Evolutionary conservation across 1,140 invertebrate species (phyloP).

Genomic region (Papilio aristodemus): DNA sequence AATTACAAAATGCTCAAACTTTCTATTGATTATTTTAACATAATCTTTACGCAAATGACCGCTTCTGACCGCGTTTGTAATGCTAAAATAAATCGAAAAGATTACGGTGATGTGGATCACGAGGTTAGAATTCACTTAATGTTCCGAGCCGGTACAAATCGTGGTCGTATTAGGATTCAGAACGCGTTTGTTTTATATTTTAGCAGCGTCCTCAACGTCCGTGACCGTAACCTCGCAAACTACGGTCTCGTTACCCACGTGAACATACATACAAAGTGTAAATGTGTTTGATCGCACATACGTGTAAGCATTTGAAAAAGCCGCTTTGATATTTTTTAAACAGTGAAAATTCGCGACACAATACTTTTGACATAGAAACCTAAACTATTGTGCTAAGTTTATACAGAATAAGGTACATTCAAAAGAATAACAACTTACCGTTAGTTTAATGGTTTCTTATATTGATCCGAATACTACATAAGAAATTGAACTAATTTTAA

Average conservation of each 20-base stretch:
- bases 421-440: slow-evolving; percentile 15
- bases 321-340: slow-evolving; percentile 48
- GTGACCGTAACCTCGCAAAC: slow-evolving; percentile 59
- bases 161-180: slow-evolving; percentile 43
- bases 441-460: no score
- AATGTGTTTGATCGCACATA: slow-evolving; percentile 67
- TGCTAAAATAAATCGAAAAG: slow-evolving; percentile 10
- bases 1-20: slow-evolving; percentile 1
- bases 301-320: slow-evolving; percentile 61
- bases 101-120: slow-evolving; percentile 25
- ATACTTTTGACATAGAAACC: slow-evolving; percentile 58
- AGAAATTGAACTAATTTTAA: no score
- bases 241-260: slow-evolving; percentile 59
- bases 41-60: slow-evolving; percentile 1
- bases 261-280: slow-evolving; percentile 65
- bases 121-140: slow-evolving; percentile 37
- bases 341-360: slow-evolving; percentile 53
- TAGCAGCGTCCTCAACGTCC: slow-evolving; percentile 53
- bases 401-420: background rate
- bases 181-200: slow-evolving; percentile 56
- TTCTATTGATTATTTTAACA: slow-evolving; percentile 12
- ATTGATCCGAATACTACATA: no score
- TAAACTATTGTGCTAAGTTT: slow-evolving; percentile 27
- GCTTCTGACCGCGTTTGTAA: slow-evolving; percentile 9
- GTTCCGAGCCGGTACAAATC: slow-evolving; percentile 40